A percentile compares a stretch with the other conserved stretches of the same genome.
These are phyloP conservation scores for Gymnoscopelus braueri DNA, from an alignment of 2,797 vertebrate species.

Conservation along the genomic window DNA sequence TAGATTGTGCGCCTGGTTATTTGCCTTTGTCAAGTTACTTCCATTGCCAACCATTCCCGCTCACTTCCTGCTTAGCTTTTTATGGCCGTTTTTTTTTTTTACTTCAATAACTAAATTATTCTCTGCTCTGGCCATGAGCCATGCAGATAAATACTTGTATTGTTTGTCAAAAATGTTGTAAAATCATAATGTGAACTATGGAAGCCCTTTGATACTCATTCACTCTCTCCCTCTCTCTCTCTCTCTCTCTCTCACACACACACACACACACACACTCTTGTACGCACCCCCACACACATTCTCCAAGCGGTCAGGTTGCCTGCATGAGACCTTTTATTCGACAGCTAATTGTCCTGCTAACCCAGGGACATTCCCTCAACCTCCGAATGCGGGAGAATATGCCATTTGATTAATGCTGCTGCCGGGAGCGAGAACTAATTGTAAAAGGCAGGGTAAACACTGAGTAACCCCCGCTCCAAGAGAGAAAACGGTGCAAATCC, in stretches of 20 bases:
- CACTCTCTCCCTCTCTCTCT: not conserved
- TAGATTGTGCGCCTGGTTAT: conserved; percentile 5
- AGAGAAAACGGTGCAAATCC: conserved; percentile 76
- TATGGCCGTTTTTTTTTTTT: conserved; percentile 5
- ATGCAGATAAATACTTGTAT: conserved; percentile 3
- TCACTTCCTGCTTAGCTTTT: conserved; percentile 9
- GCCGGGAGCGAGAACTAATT: conserved; percentile 78
- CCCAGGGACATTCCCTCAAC: conserved; percentile 57
- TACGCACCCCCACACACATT: conserved; percentile 35
- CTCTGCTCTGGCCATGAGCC: conserved; percentile 4
- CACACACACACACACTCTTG: conserved; percentile 4
- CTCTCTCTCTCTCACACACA: no score
- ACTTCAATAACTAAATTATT: conserved; percentile 2
- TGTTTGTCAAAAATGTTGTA: not conserved
- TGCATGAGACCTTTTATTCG: conserved; percentile 33
- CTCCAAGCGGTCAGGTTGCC: conserved; percentile 43
- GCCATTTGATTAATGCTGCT: conserved; percentile 77
- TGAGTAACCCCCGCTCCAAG: conserved; percentile 49
- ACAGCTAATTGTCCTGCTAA: conserved; percentile 48
- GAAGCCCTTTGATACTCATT: not conserved
- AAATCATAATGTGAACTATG: not conserved
- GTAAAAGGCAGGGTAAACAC: conserved; percentile 79
- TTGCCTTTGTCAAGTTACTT: conserved; percentile 30
- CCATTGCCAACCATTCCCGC: conserved; percentile 7
- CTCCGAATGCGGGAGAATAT: conserved; percentile 60